Percentiles rank a stretch among this genome's conserved stretches.
Conservation (phyloP, 92 coral and sea anemone species). For the Actinostola sp. region DNA sequence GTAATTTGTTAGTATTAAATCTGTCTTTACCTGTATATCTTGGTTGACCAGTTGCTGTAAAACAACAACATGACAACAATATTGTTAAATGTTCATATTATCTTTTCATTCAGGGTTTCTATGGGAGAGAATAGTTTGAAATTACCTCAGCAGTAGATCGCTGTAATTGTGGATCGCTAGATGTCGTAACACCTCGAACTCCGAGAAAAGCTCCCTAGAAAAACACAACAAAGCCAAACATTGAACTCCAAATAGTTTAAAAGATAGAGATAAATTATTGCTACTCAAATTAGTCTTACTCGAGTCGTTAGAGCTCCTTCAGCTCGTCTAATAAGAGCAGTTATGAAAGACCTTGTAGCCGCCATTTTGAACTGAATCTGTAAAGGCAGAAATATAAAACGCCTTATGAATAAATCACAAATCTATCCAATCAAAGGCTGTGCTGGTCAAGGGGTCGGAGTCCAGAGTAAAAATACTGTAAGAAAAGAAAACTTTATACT, state of each 20-base stretch:
- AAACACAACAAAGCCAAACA: background rate
- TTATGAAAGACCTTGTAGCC: conserved; percentile 14
- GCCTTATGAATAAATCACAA: conserved; percentile 7
- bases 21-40: conserved; percentile 7
- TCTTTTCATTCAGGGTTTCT: background rate
- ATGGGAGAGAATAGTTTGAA: background rate
- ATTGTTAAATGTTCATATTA: background rate
- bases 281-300: conserved; percentile 8
- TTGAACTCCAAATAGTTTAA: background rate
- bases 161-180: conserved; percentile 26
- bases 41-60: conserved; percentile 16
- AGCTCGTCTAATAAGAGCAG: conserved; percentile 30
- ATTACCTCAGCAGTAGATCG: conserved; percentile 35
- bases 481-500: no score
- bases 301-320: conserved; percentile 37
- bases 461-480: conserved; percentile 1
- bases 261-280: background rate
- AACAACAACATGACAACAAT: background rate
- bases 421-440: conserved; percentile 10
- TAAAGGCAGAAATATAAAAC: background rate
- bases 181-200: conserved; percentile 44
- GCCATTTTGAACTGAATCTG: conserved; percentile 15
- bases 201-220: conserved; percentile 38
- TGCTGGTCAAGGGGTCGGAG: background rate
- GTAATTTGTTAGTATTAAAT: background rate